phyloP scores from a whole-genome alignment of 2,113 vertebrate species.

The Atrichornis clamosus region DNA sequence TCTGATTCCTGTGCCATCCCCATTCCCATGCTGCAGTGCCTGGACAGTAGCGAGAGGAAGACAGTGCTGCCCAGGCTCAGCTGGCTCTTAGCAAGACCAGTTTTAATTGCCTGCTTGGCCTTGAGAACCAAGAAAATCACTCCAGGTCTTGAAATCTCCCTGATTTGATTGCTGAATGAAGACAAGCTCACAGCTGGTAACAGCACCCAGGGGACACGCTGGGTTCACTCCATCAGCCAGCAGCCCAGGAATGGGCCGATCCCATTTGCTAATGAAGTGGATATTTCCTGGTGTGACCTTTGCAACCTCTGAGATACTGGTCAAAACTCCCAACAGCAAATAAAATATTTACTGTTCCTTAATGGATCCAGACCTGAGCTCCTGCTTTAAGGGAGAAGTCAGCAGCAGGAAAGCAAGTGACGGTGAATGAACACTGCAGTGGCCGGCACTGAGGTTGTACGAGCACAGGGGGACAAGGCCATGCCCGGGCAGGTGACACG shows the following conservation, averaged over 20 bases:
- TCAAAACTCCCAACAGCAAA: not conserved
- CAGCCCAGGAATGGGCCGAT: accelerated
- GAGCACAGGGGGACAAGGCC: not conserved
- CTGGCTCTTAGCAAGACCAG: not conserved
- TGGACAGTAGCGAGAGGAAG: accelerated
- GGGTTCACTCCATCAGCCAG: not conserved
- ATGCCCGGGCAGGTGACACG: accelerated
- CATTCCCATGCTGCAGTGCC: accelerated
- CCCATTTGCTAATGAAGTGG: not conserved
- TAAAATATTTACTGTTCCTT: not conserved
- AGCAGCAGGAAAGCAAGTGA: not conserved
- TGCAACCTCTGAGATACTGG: not conserved
- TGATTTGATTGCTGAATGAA: not conserved
- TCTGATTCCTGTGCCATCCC: not conserved
- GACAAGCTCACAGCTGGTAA: not conserved
- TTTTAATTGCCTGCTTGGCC: not conserved
- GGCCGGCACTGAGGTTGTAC: not conserved
- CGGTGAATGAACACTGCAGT: not conserved
- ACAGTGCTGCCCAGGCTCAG: accelerated
- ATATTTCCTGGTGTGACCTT: not conserved
- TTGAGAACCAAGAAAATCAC: not conserved
- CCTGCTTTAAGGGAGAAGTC: not conserved
- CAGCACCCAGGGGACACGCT: not conserved
- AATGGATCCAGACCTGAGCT: not conserved
- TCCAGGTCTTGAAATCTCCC: not conserved